Percentiles rank a stretch among this genome's conserved stretches.
Conservation (phyloP, 2,888 invertebrate genomes). For the Cremastinae sp. region DNA sequence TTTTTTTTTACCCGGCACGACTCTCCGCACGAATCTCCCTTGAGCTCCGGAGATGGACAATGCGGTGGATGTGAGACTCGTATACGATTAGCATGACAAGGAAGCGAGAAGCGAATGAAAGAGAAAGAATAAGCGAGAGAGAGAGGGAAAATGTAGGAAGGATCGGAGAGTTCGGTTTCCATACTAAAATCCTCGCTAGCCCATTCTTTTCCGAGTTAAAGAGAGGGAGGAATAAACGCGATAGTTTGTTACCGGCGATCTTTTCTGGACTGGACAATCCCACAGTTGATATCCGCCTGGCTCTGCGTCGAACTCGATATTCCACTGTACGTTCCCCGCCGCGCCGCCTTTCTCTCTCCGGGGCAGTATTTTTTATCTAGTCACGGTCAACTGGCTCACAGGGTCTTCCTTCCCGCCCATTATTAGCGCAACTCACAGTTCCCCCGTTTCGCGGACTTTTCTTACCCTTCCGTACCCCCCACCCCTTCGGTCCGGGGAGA, state of each 20-base stretch:
- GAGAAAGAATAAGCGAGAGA: too few relatives aligned
- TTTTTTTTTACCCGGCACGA: neutral
- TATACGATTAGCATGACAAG: conserved; percentile 79
- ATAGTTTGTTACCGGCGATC: conserved; percentile 65
- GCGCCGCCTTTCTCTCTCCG: conserved; percentile 64
- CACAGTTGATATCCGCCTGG: conserved; percentile 62
- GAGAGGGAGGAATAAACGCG: conserved; percentile 43
- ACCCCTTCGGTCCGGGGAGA: neutral
- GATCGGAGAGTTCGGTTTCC: conserved; percentile 57
- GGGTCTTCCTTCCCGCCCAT: conserved; percentile 78
- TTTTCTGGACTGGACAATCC: conserved; percentile 62
- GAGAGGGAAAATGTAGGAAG: too few relatives aligned
- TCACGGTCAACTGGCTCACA: conserved; percentile 81
- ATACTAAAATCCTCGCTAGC: conserved; percentile 40
- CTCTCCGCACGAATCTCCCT: conserved; percentile 26
- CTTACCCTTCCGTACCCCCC: conserved; percentile 27
- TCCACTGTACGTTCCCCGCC: conserved; percentile 31
- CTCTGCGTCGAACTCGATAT: neutral
- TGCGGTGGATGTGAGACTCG: conserved; percentile 68
- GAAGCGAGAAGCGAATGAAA: conserved; percentile 62
- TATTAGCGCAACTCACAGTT: conserved; percentile 77
- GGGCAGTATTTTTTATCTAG: conserved; percentile 81
- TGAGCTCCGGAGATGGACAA: conserved; percentile 49
- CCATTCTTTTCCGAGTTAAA: conserved; percentile 5
- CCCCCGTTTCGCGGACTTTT: conserved; percentile 32